Conservation (phyloP, 1,140 invertebrate species). For the Camponotus pennsylvanicus region DNA sequence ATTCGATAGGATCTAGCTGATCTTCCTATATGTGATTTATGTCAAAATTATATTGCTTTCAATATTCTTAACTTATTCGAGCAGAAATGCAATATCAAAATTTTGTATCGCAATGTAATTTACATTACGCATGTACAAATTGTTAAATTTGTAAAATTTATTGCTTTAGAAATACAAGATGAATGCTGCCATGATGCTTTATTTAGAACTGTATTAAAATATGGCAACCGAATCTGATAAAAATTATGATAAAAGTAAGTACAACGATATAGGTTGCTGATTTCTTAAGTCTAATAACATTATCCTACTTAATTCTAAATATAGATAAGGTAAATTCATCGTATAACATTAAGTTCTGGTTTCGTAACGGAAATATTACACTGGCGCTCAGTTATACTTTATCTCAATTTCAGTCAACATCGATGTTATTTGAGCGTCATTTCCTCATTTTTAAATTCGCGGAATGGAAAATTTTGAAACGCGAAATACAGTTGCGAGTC, state of each 20-base stretch:
- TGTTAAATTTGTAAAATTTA: neutral
- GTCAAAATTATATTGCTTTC: neutral
- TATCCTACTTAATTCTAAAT: slow-evolving; percentile 55
- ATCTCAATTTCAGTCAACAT: neutral
- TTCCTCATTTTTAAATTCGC: neutral
- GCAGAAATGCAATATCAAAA: neutral
- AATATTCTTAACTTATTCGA: neutral
- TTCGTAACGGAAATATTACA: neutral
- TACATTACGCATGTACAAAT: neutral
- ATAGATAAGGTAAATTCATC: slow-evolving; percentile 59
- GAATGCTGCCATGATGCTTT: neutral
- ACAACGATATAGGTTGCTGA: neutral
- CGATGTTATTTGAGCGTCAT: neutral
- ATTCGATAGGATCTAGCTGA: neutral
- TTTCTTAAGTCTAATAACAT: slow-evolving; percentile 32
- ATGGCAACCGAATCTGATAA: slow-evolving; percentile 41
- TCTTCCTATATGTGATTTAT: neutral
- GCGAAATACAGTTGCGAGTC: neutral
- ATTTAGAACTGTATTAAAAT: neutral
- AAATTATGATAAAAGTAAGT: slow-evolving; percentile 36
- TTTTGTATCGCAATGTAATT: neutral
- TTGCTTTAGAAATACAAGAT: neutral
- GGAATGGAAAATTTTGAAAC: neutral
- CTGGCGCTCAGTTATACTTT: neutral
- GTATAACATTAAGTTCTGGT: neutral